These are phyloP conservation scores for Halcyon senegalensis DNA, from an alignment of 2,113 vertebrate genomes.

Conservation along the genomic window DNA sequence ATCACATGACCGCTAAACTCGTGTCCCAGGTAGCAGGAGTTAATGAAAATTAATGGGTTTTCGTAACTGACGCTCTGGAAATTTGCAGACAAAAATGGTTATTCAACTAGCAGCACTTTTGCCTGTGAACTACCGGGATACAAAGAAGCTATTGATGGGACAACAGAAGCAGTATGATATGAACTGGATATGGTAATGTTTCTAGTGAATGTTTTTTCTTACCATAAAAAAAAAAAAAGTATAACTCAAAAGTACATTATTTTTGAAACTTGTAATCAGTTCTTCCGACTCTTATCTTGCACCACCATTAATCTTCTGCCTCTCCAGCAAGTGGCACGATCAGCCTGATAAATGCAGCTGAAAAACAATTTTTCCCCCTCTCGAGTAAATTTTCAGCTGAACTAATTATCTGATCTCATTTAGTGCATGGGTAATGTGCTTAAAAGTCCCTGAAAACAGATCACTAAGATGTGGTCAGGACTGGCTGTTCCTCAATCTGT, in stretches of 20 bases:
- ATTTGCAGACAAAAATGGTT: neutral
- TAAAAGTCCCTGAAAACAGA: neutral
- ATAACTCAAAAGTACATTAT: neutral
- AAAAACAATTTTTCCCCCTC: neutral
- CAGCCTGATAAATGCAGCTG: neutral
- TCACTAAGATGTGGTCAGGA: neutral
- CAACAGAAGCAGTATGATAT: neutral
- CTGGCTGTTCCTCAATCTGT: neutral
- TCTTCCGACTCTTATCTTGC: neutral
- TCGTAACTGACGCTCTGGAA: conserved; percentile 4
- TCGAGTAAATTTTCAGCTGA: neutral
- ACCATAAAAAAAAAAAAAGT: neutral
- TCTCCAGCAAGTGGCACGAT: neutral
- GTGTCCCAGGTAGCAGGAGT: neutral
- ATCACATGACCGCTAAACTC: neutral
- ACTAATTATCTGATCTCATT: neutral
- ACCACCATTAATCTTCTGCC: neutral
- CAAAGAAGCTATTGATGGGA: neutral
- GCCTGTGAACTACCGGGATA: neutral
- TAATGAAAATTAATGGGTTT: conserved; percentile 47
- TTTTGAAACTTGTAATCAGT: neutral
- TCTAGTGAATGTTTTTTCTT: neutral
- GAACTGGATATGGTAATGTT: neutral
- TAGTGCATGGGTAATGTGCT: neutral
- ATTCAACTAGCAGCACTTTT: neutral